Evolutionary conservation across 2,888 invertebrate species (phyloP), one percentile per base, ranked within the genome.

Genomic region (Panopea generosa): DNA sequence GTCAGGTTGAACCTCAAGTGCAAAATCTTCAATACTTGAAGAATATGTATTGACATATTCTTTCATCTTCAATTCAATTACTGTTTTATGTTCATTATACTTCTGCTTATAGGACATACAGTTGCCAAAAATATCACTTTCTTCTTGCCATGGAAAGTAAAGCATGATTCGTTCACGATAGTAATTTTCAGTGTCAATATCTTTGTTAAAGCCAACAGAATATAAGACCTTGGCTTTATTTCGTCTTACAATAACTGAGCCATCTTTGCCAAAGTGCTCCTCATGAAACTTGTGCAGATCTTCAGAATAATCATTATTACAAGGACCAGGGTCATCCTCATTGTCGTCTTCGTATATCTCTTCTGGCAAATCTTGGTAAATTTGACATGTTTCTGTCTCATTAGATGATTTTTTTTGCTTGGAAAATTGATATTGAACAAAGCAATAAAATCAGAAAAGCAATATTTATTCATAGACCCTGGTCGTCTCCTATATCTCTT

Each of bases 81-180:
- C 7, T 11, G 33, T 7, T 33, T 55, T 26, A 16, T 11, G 9
- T 29, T 26, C 55, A 55, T 55, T 55, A 16, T 45, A 45, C 3
- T 4, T 16, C 4, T 45, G 7, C 16, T 45, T 16, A 45, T 9
- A 45, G 4, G 45, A 18, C 3, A 16, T 16, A 45, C 16, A 18
- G 16, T 3, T 16, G 16, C 45, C 45, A 3, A 20, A 9, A 7
- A 52, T 6, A 6, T 52, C 52, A 29, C 6, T 14, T 22, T 52
- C 52, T 14, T 52, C 22, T 6, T 22, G 52, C 89, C 89, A 90
- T 1, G 86, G 84, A 0, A 66, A 7, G 72, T 75, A 90, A 1
- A 77, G 52, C 77, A 81, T 71, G 6, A 77, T 16, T 22, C 49
- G 24, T 43, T 77, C 50, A 18, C 81, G 52, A 62, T 27, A 76